Base-by-base conservation (phyloP, 2,888 invertebrate species). In the Ceratothoa steindachneri region DNA sequence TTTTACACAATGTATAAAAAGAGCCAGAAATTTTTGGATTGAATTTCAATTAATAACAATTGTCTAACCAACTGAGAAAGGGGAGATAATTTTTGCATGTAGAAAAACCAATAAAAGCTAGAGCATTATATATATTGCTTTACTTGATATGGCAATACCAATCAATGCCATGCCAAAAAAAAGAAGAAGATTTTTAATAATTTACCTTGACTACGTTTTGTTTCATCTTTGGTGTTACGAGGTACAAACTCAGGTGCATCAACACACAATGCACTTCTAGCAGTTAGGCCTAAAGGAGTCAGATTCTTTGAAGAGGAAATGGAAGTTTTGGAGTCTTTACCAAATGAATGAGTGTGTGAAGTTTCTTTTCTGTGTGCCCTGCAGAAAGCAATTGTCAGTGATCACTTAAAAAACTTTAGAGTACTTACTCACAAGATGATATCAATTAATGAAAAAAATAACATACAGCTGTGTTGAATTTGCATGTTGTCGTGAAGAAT, bases 241-340 rank as follows among this genome's bases (percentile, higher is more conserved):
- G 81, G 81, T 53, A 81, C 79, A 75, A 81, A 81, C 71, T 81
- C 81, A 0, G 81, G 80, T 12, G 81, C 81, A 68, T 81, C 77
- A 22, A 78, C 80, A 80, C 81, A 81, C 7, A 72, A 69, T n/a
- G 71, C 71, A 28, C 64, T 60, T 29, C 65, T 71, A 22, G 24
- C 24, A 9, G 71, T 60, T n/a, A 12, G 24, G 27, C 22, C 1
- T 7, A 24, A 24, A n/a, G 27, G 12, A 60, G 60, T 60, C 60
- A 22, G 67, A 4, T 2, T 60, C 22, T 60, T 60, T 1, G 22
- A 60, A 51, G 52, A 51, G 15, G 52, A n/a, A n/a, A n/a, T n/a
- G n/a, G n/a, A n/a, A n/a, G 7, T 41, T 41, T 41, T 41, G 7
- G 15, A 15, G 15, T 41, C 41, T 41, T 41, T 41, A 41, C 7